Evolutionary conservation across 2,113 vertebrate species (phyloP).

Genomic region (Phylloscopus whistleri): DNA sequence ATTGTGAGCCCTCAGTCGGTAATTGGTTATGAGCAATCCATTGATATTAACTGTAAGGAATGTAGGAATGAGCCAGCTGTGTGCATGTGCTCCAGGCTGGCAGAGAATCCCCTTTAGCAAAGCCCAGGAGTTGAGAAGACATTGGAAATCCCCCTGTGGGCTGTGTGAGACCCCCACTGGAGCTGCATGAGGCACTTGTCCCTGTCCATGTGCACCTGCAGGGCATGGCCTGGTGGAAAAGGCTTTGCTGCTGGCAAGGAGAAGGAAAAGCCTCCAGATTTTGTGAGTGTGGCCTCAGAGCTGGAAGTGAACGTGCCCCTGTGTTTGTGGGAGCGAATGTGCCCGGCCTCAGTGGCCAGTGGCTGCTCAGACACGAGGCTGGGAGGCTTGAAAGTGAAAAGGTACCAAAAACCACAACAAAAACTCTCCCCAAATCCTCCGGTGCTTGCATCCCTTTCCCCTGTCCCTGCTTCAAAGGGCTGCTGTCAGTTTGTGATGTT

Average conservation of each 20-base stretch:
- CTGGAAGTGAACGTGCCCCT: accelerated
- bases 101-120: neutral
- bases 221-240: accelerated
- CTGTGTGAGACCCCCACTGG: accelerated
- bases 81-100: accelerated
- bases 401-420: neutral
- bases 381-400: neutral
- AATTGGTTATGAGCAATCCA: neutral
- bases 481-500: neutral
- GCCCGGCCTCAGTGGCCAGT: accelerated
- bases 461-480: neutral
- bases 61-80: accelerated
- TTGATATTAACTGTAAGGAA: neutral
- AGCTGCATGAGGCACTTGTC: neutral
- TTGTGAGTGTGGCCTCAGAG: accelerated
- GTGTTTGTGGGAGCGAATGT: accelerated
- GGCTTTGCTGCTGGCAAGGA: accelerated
- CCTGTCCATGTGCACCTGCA: accelerated
- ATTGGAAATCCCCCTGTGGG: accelerated
- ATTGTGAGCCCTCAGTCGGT: neutral
- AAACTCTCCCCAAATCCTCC: neutral
- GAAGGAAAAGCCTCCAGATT: accelerated
- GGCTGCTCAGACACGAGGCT: neutral
- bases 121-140: neutral
- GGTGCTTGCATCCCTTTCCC: neutral